phyloP scores from a whole-genome alignment of 1,140 invertebrate species.

The Cheumatopsyche charites region DNA sequence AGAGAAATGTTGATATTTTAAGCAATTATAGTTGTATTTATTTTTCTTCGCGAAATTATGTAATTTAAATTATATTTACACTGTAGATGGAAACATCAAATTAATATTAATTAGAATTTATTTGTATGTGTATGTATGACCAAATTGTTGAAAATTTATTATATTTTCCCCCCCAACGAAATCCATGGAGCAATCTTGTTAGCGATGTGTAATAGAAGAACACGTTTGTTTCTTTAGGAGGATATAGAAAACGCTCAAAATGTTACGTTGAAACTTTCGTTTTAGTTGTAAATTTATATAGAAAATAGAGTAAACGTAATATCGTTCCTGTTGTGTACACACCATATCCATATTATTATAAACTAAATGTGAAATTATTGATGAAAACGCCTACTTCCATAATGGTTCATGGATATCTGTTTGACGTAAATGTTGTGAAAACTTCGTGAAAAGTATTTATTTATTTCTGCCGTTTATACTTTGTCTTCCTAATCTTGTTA shows the following conservation, averaged over 20 bases:
- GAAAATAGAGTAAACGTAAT: too few relatives aligned
- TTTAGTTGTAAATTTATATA: not conserved
- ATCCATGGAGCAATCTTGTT: not conserved
- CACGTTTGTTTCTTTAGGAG: not conserved
- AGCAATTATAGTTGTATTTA: not conserved
- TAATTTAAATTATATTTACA: slow-evolving; percentile 14
- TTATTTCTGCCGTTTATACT: not conserved
- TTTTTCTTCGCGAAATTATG: not conserved
- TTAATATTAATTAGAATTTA: not conserved
- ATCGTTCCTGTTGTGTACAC: too few relatives aligned
- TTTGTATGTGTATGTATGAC: not conserved
- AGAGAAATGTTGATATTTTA: slow-evolving; percentile 6
- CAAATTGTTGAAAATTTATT: not conserved
- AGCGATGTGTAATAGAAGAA: too few relatives aligned
- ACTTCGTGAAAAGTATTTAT: too few relatives aligned
- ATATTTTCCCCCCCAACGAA: slow-evolving; percentile 10
- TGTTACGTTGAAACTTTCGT: not conserved
- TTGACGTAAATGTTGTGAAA: too few relatives aligned
- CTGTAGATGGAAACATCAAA: slow-evolving; percentile 23
- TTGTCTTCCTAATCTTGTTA: too few relatives aligned
- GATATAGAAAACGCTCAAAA: not conserved
- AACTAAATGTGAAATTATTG: too few relatives aligned
- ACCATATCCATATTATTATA: not conserved
- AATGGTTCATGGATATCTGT: too few relatives aligned
- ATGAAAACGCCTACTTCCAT: too few relatives aligned